Percentiles rank a stretch among this genome's conserved stretches.
These are phyloP conservation scores for Drosophila pegasa DNA, from an alignment of 2,888 invertebrate species.

Conservation along the genomic window DNA sequence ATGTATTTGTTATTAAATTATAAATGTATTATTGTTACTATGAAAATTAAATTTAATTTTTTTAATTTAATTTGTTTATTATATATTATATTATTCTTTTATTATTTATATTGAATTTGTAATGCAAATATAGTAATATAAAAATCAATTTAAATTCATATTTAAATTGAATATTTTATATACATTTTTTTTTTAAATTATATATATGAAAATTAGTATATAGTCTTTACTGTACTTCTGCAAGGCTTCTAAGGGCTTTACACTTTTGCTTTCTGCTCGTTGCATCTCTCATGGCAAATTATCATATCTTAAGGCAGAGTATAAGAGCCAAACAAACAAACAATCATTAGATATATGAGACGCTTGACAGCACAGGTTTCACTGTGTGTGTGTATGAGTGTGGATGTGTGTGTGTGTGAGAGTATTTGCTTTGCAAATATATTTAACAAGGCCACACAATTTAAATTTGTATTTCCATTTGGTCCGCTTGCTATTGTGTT, in stretches of 20 bases:
- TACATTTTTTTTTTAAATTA: too few relatives aligned
- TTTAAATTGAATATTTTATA: background rate
- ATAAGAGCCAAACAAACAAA: conserved; percentile 52
- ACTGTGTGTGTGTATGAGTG: conserved; percentile 9
- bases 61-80: too few relatives aligned
- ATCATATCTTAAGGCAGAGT: conserved; percentile 3
- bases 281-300: background rate
- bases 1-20: too few relatives aligned
- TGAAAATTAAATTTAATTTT: too few relatives aligned
- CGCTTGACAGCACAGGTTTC: conserved; percentile 35
- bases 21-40: too few relatives aligned
- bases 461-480: conserved; percentile 65
- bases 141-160: background rate
- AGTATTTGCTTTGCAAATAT: conserved; percentile 51
- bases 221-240: background rate
- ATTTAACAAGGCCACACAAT: conserved; percentile 59
- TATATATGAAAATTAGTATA: background rate
- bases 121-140: too few relatives aligned
- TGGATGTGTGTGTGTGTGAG: conserved; percentile 10
- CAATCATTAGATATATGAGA: conserved; percentile 69
- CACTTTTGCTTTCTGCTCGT: background rate
- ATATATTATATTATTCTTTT: too few relatives aligned
- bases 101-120: too few relatives aligned
- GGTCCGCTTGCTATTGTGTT: conserved; percentile 32
- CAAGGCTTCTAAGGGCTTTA: background rate